Conservation (phyloP, 2,113 vertebrate genomes). For the Sinocyclocheilus anophthalmus region DNA sequence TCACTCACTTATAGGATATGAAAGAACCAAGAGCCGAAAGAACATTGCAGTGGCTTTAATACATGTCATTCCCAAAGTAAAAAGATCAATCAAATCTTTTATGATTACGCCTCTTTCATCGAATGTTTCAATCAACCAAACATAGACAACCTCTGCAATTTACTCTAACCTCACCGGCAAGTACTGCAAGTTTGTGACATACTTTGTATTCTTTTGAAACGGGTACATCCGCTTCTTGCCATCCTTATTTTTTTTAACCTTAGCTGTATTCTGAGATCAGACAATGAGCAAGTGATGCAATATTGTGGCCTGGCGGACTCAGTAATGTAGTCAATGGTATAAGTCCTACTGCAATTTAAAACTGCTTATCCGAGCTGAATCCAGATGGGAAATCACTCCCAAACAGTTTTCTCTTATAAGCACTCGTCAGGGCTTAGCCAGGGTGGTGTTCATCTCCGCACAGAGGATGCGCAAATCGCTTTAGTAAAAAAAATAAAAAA, state of each 20-base stretch:
- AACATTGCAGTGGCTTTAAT: conserved; percentile 83
- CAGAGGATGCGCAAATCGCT: conserved; percentile 56
- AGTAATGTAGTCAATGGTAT: conserved; percentile 67
- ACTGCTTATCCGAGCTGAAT: conserved; percentile 68
- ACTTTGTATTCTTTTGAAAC: conserved; percentile 68
- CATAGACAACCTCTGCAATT: conserved; percentile 50
- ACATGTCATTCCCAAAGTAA: conserved; percentile 82
- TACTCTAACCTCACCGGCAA: conserved; percentile 24
- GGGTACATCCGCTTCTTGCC: conserved; percentile 61
- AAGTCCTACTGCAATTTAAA: conserved; percentile 64
- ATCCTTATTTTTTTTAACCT: conserved; percentile 37
- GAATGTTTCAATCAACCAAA: conserved; percentile 81
- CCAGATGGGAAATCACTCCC: conserved; percentile 71
- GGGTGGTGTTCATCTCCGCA: conserved; percentile 59
- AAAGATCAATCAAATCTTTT: conserved; percentile 74
- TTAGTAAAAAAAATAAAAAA: conserved; percentile 37
- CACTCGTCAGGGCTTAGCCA: conserved; percentile 58
- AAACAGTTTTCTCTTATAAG: conserved; percentile 70
- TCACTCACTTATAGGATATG: conserved; percentile 74
- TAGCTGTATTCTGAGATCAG: conserved; percentile 50
- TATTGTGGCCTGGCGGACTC: conserved; percentile 53
- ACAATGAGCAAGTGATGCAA: conserved; percentile 57
- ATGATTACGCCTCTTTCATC: conserved; percentile 80
- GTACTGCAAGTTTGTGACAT: conserved; percentile 66
- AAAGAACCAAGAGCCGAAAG: conserved; percentile 76